Evolutionary conservation across 2,113 vertebrate genomes (phyloP), one percentile per base, ranked within the genome.

Genomic region (Acanthisitta chloris): DNA sequence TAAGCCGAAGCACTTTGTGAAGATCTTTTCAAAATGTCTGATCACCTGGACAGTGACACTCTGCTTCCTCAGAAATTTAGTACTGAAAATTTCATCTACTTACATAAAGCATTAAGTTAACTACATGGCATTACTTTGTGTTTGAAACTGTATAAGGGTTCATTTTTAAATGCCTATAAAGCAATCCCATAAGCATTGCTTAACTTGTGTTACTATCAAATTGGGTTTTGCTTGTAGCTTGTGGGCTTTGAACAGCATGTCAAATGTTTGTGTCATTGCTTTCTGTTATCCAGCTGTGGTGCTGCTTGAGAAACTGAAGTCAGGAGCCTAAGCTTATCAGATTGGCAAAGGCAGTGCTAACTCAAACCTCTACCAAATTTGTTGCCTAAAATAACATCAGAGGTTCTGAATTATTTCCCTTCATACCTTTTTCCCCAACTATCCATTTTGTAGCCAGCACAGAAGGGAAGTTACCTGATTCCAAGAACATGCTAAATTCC

Each of bases 341-440:
- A 8, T 3, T 6, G 33, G 70, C 36, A 36, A 33, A 31, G 45
- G 36, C 54, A 73, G 86, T n/a, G 33, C 45, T 26, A 86, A 17
- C 73, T 77, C 45, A 88, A 48, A 52, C 45, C 36, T 61, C 28
- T 52, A 17, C 62, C 19, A 51, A 38, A 28, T 33, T 24, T 12
- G 36, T 23, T 86, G 42, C 62, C 80, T 69, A 26, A 84, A 62
- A 42, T 26, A 78, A 28, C 26, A 24, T 11, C 3, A 62, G 42
- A 61, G 23, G 6, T 70, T n/a, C 72, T 36, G 45, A 71, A 51
- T 4, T 2, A 45, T 72, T 34, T 58, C 21, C 29, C 51, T 71
- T 64, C 6, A 1, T 45, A 10, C 1, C 0, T 42, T 84, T 91
- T 70, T 45, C n/a, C 17, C 40, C 72, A 40, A 0, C n/a, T 48